Evolutionary conservation across 2,113 vertebrate genomes (phyloP).

Genomic region (Sakesphorus luctuosus): DNA sequence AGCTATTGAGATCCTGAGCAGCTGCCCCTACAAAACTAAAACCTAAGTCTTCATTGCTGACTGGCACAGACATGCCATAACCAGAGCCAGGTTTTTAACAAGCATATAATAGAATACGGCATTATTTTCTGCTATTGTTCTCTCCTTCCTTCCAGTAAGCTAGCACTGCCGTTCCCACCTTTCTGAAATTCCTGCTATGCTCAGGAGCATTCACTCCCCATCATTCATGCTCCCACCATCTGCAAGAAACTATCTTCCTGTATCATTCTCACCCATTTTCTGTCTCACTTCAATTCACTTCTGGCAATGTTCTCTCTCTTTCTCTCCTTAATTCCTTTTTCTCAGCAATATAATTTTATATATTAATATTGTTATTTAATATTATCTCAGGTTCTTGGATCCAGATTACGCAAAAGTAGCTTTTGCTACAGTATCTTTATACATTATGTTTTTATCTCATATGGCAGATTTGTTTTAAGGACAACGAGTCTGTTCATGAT

Average conservation of each 20-base stretch:
- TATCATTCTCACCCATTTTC: neutral
- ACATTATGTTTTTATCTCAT: neutral
- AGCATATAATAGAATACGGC: neutral
- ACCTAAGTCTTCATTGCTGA: neutral
- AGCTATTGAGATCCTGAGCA: neutral
- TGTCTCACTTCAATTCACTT: neutral
- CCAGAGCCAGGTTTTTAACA: neutral
- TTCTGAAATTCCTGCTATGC: neutral
- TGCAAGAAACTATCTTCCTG: neutral
- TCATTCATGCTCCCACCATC: neutral
- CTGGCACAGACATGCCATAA: neutral
- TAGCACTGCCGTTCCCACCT: neutral
- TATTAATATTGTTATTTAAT: conserved; percentile 14
- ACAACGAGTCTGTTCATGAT: neutral
- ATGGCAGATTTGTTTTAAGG: conserved; percentile 38
- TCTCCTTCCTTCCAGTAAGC: neutral
- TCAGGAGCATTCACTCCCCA: neutral
- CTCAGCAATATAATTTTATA: neutral
- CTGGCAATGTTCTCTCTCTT: neutral
- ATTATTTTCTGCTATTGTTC: neutral
- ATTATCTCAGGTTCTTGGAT: neutral
- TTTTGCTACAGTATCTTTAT: neutral
- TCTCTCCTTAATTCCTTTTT: neutral
- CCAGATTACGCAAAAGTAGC: neutral
- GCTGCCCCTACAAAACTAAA: neutral